phyloP scores from a whole-genome alignment of 92 coral and sea anemone genomes.

The Blastomussa wellsi region DNA sequence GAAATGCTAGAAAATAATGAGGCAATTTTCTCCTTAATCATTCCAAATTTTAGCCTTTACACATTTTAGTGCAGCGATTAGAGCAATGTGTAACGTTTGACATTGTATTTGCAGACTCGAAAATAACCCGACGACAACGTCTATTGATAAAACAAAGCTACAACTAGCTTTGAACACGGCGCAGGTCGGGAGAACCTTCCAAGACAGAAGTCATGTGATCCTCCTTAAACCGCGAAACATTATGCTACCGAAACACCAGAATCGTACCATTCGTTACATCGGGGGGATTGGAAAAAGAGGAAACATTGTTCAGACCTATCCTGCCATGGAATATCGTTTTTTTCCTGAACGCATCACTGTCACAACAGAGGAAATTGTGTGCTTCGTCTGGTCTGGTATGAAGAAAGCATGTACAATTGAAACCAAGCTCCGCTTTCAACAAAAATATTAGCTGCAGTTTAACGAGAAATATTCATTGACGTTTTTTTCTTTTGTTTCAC shows the following conservation, averaged over 20 bases:
- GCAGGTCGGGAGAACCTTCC: too few species aligned
- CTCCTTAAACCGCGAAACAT: background rate
- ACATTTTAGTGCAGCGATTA: background rate
- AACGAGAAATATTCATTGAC: background rate
- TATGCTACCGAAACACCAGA: background rate
- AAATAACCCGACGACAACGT: background rate
- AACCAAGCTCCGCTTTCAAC: background rate
- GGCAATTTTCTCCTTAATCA: background rate
- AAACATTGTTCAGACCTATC: too few species aligned
- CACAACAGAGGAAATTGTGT: background rate
- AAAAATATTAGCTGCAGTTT: background rate
- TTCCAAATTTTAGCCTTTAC: constrained; percentile 1
- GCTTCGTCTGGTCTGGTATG: background rate
- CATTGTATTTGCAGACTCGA: background rate
- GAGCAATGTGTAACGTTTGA: background rate
- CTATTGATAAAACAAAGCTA: background rate
- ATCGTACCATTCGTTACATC: background rate
- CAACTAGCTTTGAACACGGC: too few species aligned
- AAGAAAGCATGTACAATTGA: constrained; percentile 13
- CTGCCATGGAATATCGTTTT: background rate
- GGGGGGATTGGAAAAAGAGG: background rate
- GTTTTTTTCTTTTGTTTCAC: background rate
- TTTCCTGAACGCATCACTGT: background rate
- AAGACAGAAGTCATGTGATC: constrained; percentile 2
- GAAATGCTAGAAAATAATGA: too few species aligned